A percentile compares a stretch with the other conserved stretches of the same genome.
Conservation (phyloP, 2,888 invertebrate genomes). For the Protonemura montana region DNA sequence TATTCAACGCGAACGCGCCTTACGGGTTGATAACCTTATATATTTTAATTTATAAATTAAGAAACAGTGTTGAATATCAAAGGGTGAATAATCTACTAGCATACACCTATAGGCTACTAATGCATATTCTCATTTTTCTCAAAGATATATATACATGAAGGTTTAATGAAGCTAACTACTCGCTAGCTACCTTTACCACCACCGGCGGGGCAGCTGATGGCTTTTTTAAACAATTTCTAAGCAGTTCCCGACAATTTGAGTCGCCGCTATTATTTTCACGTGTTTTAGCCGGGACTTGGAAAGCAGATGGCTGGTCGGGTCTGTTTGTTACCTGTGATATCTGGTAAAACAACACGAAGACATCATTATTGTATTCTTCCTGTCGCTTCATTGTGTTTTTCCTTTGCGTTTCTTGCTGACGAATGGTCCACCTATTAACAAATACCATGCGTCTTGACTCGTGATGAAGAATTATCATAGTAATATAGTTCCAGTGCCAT, state of each 20-base stretch:
- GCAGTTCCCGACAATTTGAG: not conserved
- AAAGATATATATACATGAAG: not conserved
- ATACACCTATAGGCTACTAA: constrained; percentile 9
- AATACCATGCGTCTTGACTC: not conserved
- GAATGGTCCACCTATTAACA: not conserved
- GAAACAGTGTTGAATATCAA: constrained; percentile 29
- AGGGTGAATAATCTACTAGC: constrained; percentile 31
- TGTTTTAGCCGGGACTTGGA: not conserved
- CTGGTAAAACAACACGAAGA: constrained; percentile 7
- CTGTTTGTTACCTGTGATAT: not conserved
- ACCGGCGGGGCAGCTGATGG: not conserved
- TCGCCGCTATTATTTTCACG: not conserved
- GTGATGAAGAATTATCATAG: constrained; percentile 2
- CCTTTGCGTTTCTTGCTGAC: not conserved
- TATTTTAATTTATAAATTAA: constrained; percentile 36
- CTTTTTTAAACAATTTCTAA: not conserved
- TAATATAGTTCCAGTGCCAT: not conserved
- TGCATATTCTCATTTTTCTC: constrained; percentile 4
- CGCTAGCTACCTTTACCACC: not conserved
- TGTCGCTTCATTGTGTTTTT: not conserved
- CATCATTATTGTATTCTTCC: constrained; percentile 12
- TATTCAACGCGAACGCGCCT: not conserved
- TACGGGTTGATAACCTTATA: constrained; percentile 34
- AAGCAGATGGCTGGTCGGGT: not conserved
- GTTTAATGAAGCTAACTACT: not conserved